Conservation (phyloP, 2,113 vertebrate genomes). For the Notechis scutatus region DNA sequence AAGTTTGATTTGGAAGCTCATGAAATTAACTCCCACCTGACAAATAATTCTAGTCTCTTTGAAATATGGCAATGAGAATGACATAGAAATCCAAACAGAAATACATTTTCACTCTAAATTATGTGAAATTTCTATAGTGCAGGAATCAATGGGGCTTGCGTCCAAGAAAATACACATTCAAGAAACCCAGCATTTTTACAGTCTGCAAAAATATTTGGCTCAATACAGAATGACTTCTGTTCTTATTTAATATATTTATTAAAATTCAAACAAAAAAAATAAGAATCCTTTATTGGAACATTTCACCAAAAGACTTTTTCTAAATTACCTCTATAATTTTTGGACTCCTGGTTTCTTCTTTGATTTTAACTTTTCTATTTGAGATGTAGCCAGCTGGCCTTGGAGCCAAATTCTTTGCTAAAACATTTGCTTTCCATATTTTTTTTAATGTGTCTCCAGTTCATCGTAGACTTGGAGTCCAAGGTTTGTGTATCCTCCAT, state of each 20-base stretch:
- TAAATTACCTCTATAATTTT: not conserved
- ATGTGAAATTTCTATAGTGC: not conserved
- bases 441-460: conserved; percentile 1
- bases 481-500: not conserved
- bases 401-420: not conserved
- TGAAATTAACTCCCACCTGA: not conserved
- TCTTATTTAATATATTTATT: not conserved
- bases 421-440: not conserved
- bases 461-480: not conserved
- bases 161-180: not conserved
- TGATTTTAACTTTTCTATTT: not conserved
- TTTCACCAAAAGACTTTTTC: not conserved
- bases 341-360: not conserved
- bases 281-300: not conserved
- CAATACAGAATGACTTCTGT: not conserved
- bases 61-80: not conserved
- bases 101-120: not conserved
- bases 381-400: not conserved
- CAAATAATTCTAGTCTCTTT: not conserved
- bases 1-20: not conserved
- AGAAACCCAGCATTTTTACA: not conserved
- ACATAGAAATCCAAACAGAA: not conserved
- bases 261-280: not conserved
- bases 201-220: not conserved
- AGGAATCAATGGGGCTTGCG: not conserved